These are phyloP conservation scores for Acipenser transmontanus DNA, from an alignment of 2,797 vertebrate species.

Conservation along the genomic window DNA sequence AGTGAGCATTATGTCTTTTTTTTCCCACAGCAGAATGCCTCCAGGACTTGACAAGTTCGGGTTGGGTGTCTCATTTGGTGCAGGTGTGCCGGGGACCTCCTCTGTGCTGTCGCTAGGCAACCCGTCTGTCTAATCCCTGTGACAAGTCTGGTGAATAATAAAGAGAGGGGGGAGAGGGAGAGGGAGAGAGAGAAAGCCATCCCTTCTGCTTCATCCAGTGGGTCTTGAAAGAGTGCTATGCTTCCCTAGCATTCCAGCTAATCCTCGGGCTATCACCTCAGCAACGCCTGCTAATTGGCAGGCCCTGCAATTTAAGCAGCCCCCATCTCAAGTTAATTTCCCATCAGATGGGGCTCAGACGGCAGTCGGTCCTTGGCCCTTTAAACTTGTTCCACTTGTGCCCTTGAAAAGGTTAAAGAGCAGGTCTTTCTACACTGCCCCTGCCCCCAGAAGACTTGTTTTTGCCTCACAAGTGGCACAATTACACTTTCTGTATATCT, in stretches of 20 bases:
- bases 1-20: constrained; percentile 10
- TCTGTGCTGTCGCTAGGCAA: constrained; percentile 62
- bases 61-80: constrained; percentile 22
- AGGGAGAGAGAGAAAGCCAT: constrained; percentile 47
- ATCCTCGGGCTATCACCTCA: constrained; percentile 59
- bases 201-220: constrained; percentile 55
- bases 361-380: background rate
- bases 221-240: constrained; percentile 52
- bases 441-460: too few relatives aligned
- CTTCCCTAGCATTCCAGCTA: constrained; percentile 61
- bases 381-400: background rate
- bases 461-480: too few relatives aligned
- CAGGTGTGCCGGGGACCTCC: constrained; percentile 28
- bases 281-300: constrained; percentile 57
- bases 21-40: constrained; percentile 28
- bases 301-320: constrained; percentile 37
- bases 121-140: constrained; percentile 54
- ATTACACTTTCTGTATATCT: too few relatives aligned
- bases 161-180: constrained; percentile 26
- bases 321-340: constrained; percentile 44
- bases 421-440: background rate
- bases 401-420: constrained; percentile 2
- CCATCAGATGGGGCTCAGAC: constrained; percentile 15
- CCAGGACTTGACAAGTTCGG: constrained; percentile 18
- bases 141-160: constrained; percentile 52